These are phyloP conservation scores for Torymus aiolomorphi DNA, from an alignment of 2,888 invertebrate genomes.

Conservation along the genomic window DNA sequence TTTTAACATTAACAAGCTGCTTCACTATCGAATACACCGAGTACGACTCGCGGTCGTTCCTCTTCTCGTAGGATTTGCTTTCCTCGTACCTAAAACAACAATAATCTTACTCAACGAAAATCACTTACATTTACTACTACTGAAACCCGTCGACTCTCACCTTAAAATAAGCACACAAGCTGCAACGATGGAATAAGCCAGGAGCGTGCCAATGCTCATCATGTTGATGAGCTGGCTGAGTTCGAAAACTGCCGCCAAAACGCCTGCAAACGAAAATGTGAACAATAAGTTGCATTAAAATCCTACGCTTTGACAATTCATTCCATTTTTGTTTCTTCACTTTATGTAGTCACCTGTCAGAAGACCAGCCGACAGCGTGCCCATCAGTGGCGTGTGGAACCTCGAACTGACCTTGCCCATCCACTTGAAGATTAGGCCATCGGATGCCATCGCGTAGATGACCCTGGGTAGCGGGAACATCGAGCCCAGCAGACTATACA, in stretches of 20 bases:
- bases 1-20: too few species aligned
- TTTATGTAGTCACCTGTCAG: conserved; percentile 81
- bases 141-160: conserved; percentile 74
- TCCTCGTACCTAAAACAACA: too few species aligned
- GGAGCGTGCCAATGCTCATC: conserved; percentile 92
- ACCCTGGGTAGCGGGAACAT: conserved; percentile 89
- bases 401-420: conserved; percentile 83
- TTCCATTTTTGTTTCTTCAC: too few species aligned
- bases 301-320: neutral
- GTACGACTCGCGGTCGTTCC: too few species aligned
- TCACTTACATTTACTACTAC: neutral
- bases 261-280: conserved; percentile 76
- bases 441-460: conserved; percentile 91
- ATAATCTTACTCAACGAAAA: conserved; percentile 74
- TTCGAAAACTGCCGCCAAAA: conserved; percentile 89
- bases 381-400: conserved; percentile 85
- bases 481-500: conserved; percentile 85
- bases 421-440: conserved; percentile 86
- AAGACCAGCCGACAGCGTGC: conserved; percentile 84
- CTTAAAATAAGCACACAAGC: conserved; percentile 89
- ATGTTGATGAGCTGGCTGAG: conserved; percentile 90
- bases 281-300: neutral
- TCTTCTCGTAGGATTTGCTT: too few species aligned
- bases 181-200: conserved; percentile 93
- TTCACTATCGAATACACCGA: too few species aligned